Evolutionary conservation across 92 coral and sea anemone species (phyloP).

Genomic region (Umimayanthus kanabou): DNA sequence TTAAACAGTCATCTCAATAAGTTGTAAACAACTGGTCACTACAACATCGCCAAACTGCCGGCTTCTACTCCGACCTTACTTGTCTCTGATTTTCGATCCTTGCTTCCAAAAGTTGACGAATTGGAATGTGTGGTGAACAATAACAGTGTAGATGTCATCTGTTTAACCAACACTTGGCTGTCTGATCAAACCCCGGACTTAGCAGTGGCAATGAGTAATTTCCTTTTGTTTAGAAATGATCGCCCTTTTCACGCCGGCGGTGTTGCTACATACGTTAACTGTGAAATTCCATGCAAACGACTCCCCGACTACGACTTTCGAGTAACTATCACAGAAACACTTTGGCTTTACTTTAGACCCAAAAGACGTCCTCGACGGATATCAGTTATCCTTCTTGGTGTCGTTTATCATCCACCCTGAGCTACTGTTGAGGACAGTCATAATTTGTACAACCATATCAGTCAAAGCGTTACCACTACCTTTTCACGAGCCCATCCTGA

Average conservation of each 20-base stretch:
- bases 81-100: background rate
- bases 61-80: too few relatives aligned
- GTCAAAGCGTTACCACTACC: background rate
- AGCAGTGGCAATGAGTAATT: slow-evolving; percentile 15
- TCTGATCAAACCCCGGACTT: too few relatives aligned
- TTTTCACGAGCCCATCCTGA: slow-evolving; percentile 18
- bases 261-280: slow-evolving; percentile 11
- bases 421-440: slow-evolving; percentile 7
- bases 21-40: too few relatives aligned
- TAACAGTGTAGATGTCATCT: slow-evolving; percentile 45
- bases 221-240: too few relatives aligned
- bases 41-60: too few relatives aligned
- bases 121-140: slow-evolving; percentile 49
- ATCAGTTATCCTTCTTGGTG: slow-evolving; percentile 1
- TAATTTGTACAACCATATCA: slow-evolving; percentile 1
- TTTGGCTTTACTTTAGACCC: slow-evolving; percentile 15
- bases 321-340: slow-evolving; percentile 19
- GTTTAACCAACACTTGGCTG: too few relatives aligned
- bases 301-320: background rate
- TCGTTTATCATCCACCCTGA: background rate
- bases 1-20: too few relatives aligned
- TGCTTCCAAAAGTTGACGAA: slow-evolving; percentile 50
- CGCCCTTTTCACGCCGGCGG: slow-evolving; percentile 46
- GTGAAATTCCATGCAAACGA: slow-evolving; percentile 5
- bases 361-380: slow-evolving; percentile 4